Evolutionary conservation across 1,140 invertebrate species (phyloP).

Genomic region (Euglossa dilemma): DNA sequence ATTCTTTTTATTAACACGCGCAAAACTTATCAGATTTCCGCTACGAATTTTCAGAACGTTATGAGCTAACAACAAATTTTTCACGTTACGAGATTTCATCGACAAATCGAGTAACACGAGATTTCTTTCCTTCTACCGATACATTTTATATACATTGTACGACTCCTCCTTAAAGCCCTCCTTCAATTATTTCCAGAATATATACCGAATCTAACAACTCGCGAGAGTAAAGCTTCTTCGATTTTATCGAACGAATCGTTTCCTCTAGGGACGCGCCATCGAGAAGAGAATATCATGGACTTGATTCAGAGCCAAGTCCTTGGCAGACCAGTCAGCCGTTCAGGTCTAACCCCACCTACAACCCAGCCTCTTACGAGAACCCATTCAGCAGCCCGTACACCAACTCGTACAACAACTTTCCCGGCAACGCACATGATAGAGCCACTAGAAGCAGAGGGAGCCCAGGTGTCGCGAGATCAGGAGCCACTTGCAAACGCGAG

Average conservation of each 20-base stretch:
- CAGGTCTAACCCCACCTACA: not conserved
- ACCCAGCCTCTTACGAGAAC: not conserved
- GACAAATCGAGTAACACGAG: no score
- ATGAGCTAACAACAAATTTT: no score
- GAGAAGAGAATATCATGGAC: not conserved
- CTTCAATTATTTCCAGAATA: no score
- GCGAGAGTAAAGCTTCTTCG: no score
- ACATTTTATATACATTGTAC: no score
- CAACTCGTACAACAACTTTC: not conserved
- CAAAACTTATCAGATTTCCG: no score
- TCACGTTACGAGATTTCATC: no score
- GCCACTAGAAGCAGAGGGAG: conserved; percentile 23
- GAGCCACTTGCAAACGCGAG: conserved; percentile 24
- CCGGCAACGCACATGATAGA: not conserved
- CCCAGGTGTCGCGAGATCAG: not conserved
- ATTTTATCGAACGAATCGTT: no score
- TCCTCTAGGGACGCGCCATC: not conserved
- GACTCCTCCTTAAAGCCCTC: no score
- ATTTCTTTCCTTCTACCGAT: no score
- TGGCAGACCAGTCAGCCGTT: not conserved
- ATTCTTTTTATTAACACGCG: not conserved
- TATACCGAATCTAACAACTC: no score
- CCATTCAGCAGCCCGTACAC: not conserved
- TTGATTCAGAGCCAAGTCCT: not conserved
- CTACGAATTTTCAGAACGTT: no score